A percentile compares a stretch with the other conserved stretches of the same genome.
phyloP scores from a whole-genome alignment of 2,888 invertebrate species.

The Tipula vernalis region DNA sequence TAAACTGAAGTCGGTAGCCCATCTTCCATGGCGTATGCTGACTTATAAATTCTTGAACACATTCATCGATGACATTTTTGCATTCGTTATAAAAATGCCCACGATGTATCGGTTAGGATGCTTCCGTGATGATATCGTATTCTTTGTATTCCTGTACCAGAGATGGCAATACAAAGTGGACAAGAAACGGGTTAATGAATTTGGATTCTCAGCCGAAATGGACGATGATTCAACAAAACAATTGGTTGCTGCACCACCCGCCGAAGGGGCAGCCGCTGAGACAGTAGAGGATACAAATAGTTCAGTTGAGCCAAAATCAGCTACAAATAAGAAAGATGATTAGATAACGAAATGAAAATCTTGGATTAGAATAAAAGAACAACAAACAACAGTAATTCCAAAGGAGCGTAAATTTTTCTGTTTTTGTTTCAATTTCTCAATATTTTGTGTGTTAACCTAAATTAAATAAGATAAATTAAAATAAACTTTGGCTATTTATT shows the following conservation, averaged over 20 bases:
- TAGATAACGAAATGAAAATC: constrained; percentile 18
- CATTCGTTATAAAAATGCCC: constrained; percentile 99
- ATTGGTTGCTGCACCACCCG: background rate
- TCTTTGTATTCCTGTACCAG: constrained; percentile 97
- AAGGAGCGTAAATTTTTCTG: background rate
- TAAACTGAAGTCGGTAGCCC: constrained; percentile 97
- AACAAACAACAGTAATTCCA: background rate
- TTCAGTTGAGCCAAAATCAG: constrained; percentile 21
- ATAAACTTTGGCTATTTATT: background rate
- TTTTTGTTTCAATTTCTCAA: background rate
- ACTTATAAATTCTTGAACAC: constrained; percentile 99
- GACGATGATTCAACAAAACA: constrained; percentile 40
- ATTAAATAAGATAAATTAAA: background rate
- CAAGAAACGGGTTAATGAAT: constrained; percentile 89
- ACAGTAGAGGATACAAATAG: background rate
- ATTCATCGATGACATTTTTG: constrained; percentile 99
- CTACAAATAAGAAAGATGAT: constrained; percentile 31
- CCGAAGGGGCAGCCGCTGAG: background rate
- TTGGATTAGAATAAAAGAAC: background rate
- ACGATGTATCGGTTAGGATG: constrained; percentile 96
- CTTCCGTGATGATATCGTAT: constrained; percentile 97
- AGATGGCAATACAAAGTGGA: constrained; percentile 98
- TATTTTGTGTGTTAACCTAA: background rate
- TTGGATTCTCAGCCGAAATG: constrained; percentile 94
- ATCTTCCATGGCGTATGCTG: constrained; percentile 99